These are phyloP conservation scores for Pangasius mekongensis DNA, from an alignment of 2,797 vertebrate species.

Conservation along the genomic window DNA sequence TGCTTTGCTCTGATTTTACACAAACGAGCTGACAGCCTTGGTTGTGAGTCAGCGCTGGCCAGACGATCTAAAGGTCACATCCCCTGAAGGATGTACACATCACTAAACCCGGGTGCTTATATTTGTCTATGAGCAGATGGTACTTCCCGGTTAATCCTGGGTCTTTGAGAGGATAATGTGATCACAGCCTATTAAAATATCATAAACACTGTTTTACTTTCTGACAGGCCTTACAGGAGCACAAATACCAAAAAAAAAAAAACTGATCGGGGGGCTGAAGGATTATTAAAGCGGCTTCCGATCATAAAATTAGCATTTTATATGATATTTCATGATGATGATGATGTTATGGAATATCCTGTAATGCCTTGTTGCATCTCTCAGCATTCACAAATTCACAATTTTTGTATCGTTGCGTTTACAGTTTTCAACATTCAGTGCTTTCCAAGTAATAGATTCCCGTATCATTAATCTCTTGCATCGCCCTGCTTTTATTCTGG, in stretches of 20 bases:
- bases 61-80: conserved; percentile 7
- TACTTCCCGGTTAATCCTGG: no score
- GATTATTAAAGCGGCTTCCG: background rate
- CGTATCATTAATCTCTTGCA: no score
- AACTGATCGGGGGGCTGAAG: no score
- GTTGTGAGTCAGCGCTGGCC: background rate
- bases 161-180: background rate
- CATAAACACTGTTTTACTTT: background rate
- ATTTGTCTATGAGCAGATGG: background rate
- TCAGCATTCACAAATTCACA: background rate
- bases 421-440: background rate
- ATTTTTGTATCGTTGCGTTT: background rate
- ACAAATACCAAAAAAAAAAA: background rate
- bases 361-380: background rate
- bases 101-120: background rate
- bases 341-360: background rate
- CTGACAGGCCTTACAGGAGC: background rate
- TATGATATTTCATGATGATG: background rate
- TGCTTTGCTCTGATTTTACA: background rate
- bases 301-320: background rate
- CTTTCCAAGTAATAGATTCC: no score
- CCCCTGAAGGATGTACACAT: background rate
- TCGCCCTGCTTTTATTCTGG: background rate
- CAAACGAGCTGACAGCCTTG: background rate
- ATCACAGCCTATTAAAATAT: background rate